Evolutionary conservation across 1,140 invertebrate species (phyloP).

Genomic region (Aphelinus certus): DNA sequence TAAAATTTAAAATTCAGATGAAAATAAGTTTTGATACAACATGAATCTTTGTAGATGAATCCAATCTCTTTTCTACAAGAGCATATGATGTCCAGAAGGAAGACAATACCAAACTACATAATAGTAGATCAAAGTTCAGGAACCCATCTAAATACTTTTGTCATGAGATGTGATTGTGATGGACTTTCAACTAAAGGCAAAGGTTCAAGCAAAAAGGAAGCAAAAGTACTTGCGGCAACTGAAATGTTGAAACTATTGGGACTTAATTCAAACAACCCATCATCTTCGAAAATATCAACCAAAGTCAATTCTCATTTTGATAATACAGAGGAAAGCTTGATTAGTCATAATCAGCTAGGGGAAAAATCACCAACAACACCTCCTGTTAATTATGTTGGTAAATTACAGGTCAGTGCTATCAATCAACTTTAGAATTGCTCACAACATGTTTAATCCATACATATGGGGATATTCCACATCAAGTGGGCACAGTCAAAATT

Average conservation of each 20-base stretch:
- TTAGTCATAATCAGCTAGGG: neutral
- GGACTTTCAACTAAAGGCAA: neutral
- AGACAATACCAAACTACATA: neutral
- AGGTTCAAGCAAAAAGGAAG: conserved; percentile 13
- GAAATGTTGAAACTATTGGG: neutral
- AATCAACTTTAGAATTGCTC: no score
- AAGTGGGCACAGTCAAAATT: no score
- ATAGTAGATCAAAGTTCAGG: neutral
- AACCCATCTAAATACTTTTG: neutral
- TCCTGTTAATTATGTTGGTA: conserved; percentile 2
- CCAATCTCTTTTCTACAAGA: conserved; percentile 8
- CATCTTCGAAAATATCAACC: no score
- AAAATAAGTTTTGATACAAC: no score
- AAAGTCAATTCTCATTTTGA: neutral
- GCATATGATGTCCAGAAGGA: neutral
- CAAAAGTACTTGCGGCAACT: neutral
- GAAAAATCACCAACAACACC: neutral
- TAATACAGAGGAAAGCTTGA: neutral
- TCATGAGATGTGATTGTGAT: neutral
- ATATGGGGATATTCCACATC: no score
- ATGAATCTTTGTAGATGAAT: neutral
- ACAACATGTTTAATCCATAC: no score
- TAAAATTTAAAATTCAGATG: no score
- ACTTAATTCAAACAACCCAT: neutral
- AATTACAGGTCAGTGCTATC: conserved; percentile 10